Evolutionary conservation across 30 jellyfish, hydroid and myxozoan species (phyloP).

Genomic region (Mastigias papua): DNA sequence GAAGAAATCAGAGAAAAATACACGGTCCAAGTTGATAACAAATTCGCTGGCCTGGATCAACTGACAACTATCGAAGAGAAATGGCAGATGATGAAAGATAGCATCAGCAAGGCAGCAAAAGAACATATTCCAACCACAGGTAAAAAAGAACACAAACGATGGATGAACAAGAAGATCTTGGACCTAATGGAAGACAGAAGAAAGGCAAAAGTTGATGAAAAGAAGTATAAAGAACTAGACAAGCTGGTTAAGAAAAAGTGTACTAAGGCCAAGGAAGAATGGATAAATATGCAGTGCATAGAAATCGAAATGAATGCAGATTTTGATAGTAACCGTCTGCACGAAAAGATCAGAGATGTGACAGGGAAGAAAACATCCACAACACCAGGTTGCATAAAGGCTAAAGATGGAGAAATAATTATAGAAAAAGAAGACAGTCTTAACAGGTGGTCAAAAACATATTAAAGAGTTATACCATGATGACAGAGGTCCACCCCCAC

Average conservation of each 20-base stretch:
- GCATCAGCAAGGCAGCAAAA: not conserved
- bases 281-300: conserved; percentile 41
- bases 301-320: conserved; percentile 26
- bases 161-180: not conserved
- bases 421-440: conserved; percentile 23
- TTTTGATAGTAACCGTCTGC: not conserved
- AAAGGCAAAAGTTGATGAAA: not conserved
- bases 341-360: conserved; percentile 48
- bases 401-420: conserved; percentile 38
- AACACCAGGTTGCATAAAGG: conserved; percentile 40
- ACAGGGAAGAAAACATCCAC: conserved; percentile 17
- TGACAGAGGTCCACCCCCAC: conserved; percentile 54
- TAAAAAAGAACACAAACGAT: not conserved
- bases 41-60: not conserved
- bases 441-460: conserved; percentile 54
- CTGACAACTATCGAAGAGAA: not conserved
- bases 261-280: conserved; percentile 33
- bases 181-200: conserved; percentile 7
- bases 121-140: not conserved
- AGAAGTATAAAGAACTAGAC: conserved; percentile 2
- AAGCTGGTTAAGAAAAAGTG: conserved; percentile 15
- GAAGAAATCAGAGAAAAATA: not conserved
- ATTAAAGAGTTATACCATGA: conserved; percentile 31
- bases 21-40: not conserved
- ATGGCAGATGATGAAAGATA: not conserved